These are phyloP conservation scores for Drosophila subsilvestris DNA, from an alignment of 2,888 invertebrate species.

Conservation along the genomic window DNA sequence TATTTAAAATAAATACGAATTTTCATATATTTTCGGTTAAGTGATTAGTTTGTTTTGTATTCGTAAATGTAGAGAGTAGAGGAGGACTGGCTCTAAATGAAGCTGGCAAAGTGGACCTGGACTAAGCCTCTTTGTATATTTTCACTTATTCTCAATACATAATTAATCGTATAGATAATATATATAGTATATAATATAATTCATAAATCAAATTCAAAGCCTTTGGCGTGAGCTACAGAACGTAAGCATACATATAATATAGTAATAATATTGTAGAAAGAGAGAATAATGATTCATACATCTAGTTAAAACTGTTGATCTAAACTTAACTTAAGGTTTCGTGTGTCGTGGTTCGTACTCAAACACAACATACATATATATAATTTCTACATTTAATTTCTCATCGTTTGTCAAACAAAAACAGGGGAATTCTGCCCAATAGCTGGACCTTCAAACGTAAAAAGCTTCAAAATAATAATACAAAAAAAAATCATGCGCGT, in stretches of 20 bases:
- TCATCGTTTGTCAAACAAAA: conserved; percentile 11
- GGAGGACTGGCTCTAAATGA: conserved; percentile 43
- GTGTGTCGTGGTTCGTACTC: conserved; percentile 48
- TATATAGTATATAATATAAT: conserved; percentile 5
- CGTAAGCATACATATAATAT: conserved; percentile 28
- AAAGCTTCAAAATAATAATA: neutral
- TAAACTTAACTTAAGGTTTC: conserved; percentile 60
- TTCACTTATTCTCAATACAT: conserved; percentile 37
- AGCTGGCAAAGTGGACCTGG: conserved; percentile 44
- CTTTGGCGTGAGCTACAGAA: conserved; percentile 43
- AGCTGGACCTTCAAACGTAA: neutral
- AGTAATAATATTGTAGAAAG: conserved; percentile 4
- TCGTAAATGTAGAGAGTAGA: conserved; percentile 11
- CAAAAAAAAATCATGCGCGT: neutral
- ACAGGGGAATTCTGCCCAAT: neutral
- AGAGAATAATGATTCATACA: conserved; percentile 38
- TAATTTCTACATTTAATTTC: conserved; percentile 4
- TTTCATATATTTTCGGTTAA: conserved; percentile 33
- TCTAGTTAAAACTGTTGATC: conserved; percentile 24
- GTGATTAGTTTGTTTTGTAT: conserved; percentile 38
- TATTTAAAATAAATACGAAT: conserved; percentile 66
- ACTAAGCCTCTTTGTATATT: conserved; percentile 36
- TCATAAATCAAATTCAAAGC: conserved; percentile 37
- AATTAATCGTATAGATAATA: conserved; percentile 18
- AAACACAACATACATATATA: conserved; percentile 25